A percentile compares a stretch with the other conserved stretches of the same genome.
Conservation (phyloP, 2,113 vertebrate species). For the Bothrops jararaca region DNA sequence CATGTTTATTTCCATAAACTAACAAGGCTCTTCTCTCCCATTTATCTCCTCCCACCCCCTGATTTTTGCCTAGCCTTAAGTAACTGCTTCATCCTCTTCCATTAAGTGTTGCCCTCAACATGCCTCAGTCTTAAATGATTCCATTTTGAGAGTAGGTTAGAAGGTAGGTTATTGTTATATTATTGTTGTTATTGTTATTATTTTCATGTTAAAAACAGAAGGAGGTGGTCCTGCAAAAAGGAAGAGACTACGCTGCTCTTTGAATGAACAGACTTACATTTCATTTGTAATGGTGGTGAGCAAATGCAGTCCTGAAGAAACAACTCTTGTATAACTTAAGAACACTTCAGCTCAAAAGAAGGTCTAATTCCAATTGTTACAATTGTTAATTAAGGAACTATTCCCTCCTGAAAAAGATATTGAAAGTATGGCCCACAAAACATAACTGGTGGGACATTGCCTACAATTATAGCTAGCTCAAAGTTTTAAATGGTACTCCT, state of each 20-base stretch:
- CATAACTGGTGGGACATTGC: background rate
- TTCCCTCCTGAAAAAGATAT: background rate
- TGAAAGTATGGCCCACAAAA: background rate
- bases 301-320: background rate
- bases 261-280: accelerated
- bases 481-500: background rate
- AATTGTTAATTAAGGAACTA: background rate
- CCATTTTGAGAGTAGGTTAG: background rate
- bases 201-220: background rate
- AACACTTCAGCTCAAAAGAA: background rate
- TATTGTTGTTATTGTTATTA: background rate
- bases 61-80: background rate
- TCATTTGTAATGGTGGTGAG: background rate
- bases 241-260: accelerated
- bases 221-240: background rate
- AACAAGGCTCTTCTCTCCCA: background rate
- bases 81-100: background rate
- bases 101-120: background rate
- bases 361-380: background rate
- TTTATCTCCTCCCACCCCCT: background rate
- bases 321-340: background rate
- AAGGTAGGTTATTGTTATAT: background rate
- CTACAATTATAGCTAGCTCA: too few relatives aligned
- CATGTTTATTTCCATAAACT: background rate
- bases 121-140: background rate